Evolutionary conservation across 35 echinoderm and acorn worm genomes (phyloP).

Genomic region (Anneissia japonica): DNA sequence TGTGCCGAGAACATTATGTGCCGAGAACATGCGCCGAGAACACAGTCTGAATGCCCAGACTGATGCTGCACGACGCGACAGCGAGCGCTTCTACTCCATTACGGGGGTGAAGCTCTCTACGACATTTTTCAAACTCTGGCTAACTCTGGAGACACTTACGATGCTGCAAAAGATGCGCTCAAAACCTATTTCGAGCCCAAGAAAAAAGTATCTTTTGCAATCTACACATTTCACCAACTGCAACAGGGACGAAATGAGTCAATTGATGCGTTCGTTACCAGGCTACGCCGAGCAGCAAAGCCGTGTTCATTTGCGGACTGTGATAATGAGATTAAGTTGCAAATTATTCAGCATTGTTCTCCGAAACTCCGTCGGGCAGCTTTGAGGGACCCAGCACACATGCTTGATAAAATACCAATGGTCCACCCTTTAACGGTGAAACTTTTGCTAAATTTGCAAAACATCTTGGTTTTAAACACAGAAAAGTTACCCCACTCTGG

Average conservation of each 20-base stretch:
- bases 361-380: conserved; percentile 24
- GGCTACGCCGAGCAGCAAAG: conserved; percentile 24
- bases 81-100: conserved; percentile 49
- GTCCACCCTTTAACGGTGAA: background rate
- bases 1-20: no score
- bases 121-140: no score
- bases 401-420: no score
- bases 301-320: conserved; percentile 50
- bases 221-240: conserved; percentile 32
- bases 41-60: no score
- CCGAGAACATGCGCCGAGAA: no score
- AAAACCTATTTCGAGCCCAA: conserved; percentile 28
- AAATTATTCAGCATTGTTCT: conserved; percentile 53
- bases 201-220: conserved; percentile 34
- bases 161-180: conserved; percentile 1
- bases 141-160: conserved; percentile 37
- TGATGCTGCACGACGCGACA: conserved; percentile 1
- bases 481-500: background rate
- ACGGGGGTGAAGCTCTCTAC: conserved; percentile 32
- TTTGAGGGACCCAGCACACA: background rate
- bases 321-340: conserved; percentile 40
- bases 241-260: conserved; percentile 52
- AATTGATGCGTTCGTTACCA: conserved; percentile 48
- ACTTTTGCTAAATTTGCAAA: background rate
- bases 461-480: background rate